These are phyloP conservation scores for Mustela lutreola DNA, from an alignment of 2,113 vertebrate species.

Conservation along the genomic window DNA sequence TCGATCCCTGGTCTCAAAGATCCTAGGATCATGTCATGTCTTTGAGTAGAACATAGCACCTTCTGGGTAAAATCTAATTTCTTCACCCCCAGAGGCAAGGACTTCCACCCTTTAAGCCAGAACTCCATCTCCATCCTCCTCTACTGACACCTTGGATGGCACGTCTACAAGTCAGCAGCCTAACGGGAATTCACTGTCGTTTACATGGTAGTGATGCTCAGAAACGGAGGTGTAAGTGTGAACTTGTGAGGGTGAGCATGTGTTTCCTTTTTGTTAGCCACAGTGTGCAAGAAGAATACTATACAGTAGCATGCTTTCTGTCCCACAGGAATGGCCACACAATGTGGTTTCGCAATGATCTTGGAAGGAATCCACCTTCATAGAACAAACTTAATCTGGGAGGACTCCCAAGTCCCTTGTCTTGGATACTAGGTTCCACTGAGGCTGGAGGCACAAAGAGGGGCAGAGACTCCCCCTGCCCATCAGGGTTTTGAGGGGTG, in stretches of 20 bases:
- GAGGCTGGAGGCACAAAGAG: no score
- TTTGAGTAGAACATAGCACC: neutral
- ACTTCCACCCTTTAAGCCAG: neutral
- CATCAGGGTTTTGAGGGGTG: no score
- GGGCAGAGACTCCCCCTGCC: no score
- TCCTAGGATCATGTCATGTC: neutral
- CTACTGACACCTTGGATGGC: neutral
- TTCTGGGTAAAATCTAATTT: neutral
- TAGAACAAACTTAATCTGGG: no score
- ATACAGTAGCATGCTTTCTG: no score
- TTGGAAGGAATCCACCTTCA: no score
- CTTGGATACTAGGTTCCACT: no score
- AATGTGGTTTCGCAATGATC: no score
- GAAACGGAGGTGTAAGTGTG: neutral
- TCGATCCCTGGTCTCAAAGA: neutral
- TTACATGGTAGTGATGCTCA: neutral
- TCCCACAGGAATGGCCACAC: no score
- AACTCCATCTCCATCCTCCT: neutral
- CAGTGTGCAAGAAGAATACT: no score
- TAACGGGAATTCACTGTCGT: neutral
- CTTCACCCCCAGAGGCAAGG: neutral
- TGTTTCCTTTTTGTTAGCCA: neutral
- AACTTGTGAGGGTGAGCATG: neutral
- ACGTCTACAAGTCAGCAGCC: neutral
- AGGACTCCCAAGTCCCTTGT: no score